Conservation (phyloP, 2,888 invertebrate genomes). For the Drosophila atroscutellata region DNA sequence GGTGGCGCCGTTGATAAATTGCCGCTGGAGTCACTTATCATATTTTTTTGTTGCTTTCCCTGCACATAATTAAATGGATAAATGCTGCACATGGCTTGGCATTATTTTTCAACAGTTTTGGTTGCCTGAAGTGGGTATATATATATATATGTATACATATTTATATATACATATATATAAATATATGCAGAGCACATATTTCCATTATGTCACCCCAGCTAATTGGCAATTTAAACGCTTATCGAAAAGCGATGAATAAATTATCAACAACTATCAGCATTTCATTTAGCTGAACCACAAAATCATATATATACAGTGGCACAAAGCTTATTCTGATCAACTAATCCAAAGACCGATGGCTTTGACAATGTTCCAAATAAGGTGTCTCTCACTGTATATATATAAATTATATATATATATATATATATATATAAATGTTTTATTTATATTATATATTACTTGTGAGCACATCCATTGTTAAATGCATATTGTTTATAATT, state of each 20-base stretch:
- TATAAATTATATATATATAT: too few species aligned
- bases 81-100: constrained; percentile 73
- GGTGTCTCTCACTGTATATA: too few species aligned
- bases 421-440: too few species aligned
- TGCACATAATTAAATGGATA: constrained; percentile 59
- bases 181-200: not conserved
- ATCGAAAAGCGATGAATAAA: constrained; percentile 45
- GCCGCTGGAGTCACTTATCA: constrained; percentile 9
- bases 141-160: not conserved
- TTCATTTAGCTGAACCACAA: constrained; percentile 33
- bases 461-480: constrained; percentile 4
- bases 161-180: not conserved
- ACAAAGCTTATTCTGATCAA: too few species aligned
- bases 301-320: not conserved
- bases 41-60: constrained; percentile 29
- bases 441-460: too few species aligned
- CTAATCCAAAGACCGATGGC: too few species aligned
- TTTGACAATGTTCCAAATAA: too few species aligned
- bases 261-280: constrained; percentile 36
- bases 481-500: not conserved
- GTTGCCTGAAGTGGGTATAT: not conserved
- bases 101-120: constrained; percentile 39
- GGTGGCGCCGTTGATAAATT: constrained; percentile 51
- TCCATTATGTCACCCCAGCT: constrained; percentile 28
- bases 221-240: constrained; percentile 47